Evolutionary conservation across 2,888 invertebrate species (phyloP), one percentile per base, ranked within the genome.

Genomic region (Lagria hirta): DNA sequence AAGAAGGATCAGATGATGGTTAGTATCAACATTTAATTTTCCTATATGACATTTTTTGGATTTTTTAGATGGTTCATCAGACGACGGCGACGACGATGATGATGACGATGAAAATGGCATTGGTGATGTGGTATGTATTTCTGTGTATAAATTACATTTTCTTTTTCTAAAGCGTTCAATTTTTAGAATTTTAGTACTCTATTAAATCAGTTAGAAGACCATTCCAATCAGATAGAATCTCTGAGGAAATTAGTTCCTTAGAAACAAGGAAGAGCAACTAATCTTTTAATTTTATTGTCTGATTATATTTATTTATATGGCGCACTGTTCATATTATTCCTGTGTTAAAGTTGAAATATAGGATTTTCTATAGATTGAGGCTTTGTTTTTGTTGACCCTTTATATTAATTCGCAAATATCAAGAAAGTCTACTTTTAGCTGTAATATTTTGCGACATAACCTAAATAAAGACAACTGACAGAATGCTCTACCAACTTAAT

Each of bases 131-230:
- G 43, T 43, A 30, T 8, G 35, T 18, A 23, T 18, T 30, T 15
- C 1, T 16, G 16, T 11, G 1, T 14, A 4, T 12, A n/a, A n/a
- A n/a, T n/a, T n/a, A 4, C 7, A 33, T n/a, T 33, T 21, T 20
- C 14, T 6, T 2, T 8, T 13, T 33, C 21, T 5, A 3, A n/a
- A 12, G 15, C 15, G 8, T 14, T 4, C 15, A 17, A 23, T 10
- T 44, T 44, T 37, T 14, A 44, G 44, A 44, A 44, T 38, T 45
- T 45, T 14, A 20, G 40, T 14, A 40, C 14, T 29, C 26, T 45
- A n/a, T 23, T 45, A n/a, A 40, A 45, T 12, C 34, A 45, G 11
- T n/a, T 45, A 15, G 45, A 34, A 17, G 23, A 40, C 4, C 45
- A 34, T 40, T 45, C 45, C 38, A 40, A 16, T 28, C 45, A 40